A percentile compares a stretch with the other conserved stretches of the same genome.
phyloP scores from a whole-genome alignment of 2,797 vertebrate genomes.

The Lutjanus campechanus region DNA sequence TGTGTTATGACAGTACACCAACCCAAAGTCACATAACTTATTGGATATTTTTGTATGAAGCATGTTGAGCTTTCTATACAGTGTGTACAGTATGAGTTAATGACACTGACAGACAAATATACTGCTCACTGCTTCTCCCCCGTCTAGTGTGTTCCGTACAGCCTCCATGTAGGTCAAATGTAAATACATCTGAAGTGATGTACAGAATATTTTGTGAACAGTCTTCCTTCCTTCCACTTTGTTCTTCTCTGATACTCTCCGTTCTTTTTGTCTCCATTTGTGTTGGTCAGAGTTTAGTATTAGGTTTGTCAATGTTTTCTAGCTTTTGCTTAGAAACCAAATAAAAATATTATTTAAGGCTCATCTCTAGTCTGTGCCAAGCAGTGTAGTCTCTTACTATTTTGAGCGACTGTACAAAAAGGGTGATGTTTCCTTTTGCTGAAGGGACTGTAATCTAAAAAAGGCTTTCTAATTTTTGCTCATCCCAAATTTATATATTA shows the following conservation, averaged over 20 bases:
- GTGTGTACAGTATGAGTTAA: slow-evolving; percentile 52
- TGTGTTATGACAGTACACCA: slow-evolving; percentile 45
- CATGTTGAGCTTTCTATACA: slow-evolving; percentile 70
- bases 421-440: background rate
- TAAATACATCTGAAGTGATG: slow-evolving; percentile 56
- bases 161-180: slow-evolving; percentile 24
- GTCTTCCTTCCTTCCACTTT: slow-evolving; percentile 56
- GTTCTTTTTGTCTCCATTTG: slow-evolving; percentile 41
- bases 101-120: slow-evolving; percentile 36
- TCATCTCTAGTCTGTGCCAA: slow-evolving; percentile 5
- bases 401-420: background rate
- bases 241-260: slow-evolving; percentile 29
- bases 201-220: slow-evolving; percentile 61
- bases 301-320: slow-evolving; percentile 46
- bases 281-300: slow-evolving; percentile 33
- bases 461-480: background rate
- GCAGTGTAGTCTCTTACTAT: background rate
- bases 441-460: background rate
- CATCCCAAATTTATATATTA: background rate
- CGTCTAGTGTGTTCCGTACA: slow-evolving; percentile 38
- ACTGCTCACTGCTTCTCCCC: slow-evolving; percentile 33
- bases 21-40: slow-evolving; percentile 48
- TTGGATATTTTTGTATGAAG: slow-evolving; percentile 66
- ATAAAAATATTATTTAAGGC: slow-evolving; percentile 62
- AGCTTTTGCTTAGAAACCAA: slow-evolving; percentile 62